Evolutionary conservation across 2,888 invertebrate species (phyloP).

Genomic region (Aphidius colemani): DNA sequence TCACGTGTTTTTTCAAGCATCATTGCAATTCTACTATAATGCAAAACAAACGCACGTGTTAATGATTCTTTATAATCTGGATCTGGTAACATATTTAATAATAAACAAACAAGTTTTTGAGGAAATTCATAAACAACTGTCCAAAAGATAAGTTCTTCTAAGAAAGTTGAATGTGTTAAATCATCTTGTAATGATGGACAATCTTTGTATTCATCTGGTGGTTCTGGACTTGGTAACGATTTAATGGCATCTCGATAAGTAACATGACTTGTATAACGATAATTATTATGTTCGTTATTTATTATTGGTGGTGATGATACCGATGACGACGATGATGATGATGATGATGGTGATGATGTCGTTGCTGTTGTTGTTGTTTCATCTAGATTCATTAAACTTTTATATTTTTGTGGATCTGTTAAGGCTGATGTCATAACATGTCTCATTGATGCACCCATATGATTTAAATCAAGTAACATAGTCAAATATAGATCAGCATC

Average conservation of each 20-base stretch:
- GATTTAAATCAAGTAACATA: constrained; percentile 91
- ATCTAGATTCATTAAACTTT: constrained; percentile 51
- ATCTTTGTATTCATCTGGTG: constrained; percentile 76
- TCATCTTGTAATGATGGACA: constrained; percentile 79
- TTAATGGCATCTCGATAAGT: constrained; percentile 83
- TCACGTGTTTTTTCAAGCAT: constrained; percentile 85
- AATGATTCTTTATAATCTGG: constrained; percentile 93
- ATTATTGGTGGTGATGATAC: constrained; percentile 56
- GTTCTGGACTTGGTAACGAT: constrained; percentile 76
- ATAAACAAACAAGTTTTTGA: constrained; percentile 91
- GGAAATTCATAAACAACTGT: constrained; percentile 97
- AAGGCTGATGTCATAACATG: constrained; percentile 89
- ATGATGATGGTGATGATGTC: neutral
- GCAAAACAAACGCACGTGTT: constrained; percentile 92
- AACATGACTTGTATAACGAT: constrained; percentile 73
- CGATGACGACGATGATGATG: constrained; percentile 32
- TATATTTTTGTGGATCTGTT: constrained; percentile 75
- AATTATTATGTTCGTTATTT: constrained; percentile 68
- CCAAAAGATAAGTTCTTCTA: constrained; percentile 98
- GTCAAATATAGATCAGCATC: constrained; percentile 86
- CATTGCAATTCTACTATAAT: constrained; percentile 92
- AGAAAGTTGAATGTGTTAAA: constrained; percentile 79
- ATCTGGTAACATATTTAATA: constrained; percentile 94
- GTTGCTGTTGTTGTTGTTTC: constrained; percentile 25
- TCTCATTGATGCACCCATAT: constrained; percentile 96